These are phyloP conservation scores for Diarsia rubi DNA, from an alignment of 2,888 invertebrate genomes.

Conservation along the genomic window DNA sequence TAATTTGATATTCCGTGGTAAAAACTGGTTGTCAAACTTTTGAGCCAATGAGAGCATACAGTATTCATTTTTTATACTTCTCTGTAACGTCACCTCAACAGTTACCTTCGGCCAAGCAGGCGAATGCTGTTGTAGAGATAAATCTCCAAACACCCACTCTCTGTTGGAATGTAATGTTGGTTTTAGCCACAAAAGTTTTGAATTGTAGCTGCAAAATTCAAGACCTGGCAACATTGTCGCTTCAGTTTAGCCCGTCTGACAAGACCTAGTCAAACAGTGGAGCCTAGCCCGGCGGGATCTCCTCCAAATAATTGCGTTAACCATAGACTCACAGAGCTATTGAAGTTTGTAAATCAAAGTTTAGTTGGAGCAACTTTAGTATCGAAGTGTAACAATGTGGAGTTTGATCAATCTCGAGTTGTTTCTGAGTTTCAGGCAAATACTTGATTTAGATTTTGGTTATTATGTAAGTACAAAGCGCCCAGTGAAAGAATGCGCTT, in stretches of 20 bases:
- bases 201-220: background rate
- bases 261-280: constrained; percentile 5
- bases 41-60: no score
- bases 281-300: background rate
- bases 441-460: constrained; percentile 14
- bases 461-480: background rate
- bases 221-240: background rate
- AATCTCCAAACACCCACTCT: background rate
- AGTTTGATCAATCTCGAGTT: constrained; percentile 18
- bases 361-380: constrained; percentile 4
- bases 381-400: constrained; percentile 33
- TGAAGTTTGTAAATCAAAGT: constrained; percentile 51
- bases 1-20: no score
- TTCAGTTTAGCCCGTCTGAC: background rate
- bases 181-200: background rate
- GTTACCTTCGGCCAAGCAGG: background rate
- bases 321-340: constrained; percentile 26
- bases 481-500: background rate
- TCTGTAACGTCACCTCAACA: background rate
- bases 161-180: no score
- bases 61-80: no score
- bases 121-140: background rate
- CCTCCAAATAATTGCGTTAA: constrained; percentile 44
- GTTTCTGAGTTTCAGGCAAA: constrained; percentile 15
- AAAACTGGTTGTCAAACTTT: no score